phyloP scores from a whole-genome alignment of 2,797 vertebrate species.

The Adelosebastes latens region DNA sequence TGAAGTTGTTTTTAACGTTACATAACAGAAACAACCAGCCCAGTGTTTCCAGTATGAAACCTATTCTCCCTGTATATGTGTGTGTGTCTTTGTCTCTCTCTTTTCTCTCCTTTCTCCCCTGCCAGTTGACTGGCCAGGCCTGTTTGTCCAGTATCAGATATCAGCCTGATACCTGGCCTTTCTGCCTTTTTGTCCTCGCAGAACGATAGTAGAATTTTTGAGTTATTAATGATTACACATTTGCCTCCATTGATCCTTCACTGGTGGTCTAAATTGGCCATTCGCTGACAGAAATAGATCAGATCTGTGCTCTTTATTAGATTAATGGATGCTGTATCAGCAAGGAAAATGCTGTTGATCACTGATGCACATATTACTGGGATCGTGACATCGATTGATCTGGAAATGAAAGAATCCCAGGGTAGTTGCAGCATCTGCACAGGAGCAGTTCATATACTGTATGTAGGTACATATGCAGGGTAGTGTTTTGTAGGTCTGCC shows the following conservation, averaged over 20 bases:
- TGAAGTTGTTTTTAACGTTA: constrained; percentile 47
- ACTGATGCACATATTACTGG: constrained; percentile 4
- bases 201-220: neutral
- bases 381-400: neutral
- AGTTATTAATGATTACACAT: constrained; percentile 30
- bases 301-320: constrained; percentile 16
- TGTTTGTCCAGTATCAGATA: constrained; percentile 48
- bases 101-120: neutral
- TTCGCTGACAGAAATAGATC: constrained; percentile 23
- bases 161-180: constrained; percentile 33
- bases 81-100: constrained; percentile 24
- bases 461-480: neutral
- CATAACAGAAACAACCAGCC: constrained; percentile 41
- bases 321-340: constrained; percentile 7
- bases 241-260: constrained; percentile 1
- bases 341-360: constrained; percentile 15
- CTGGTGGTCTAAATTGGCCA: constrained; percentile 3
- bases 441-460: neutral
- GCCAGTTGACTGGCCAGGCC: constrained; percentile 16
- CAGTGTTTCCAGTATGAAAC: constrained; percentile 43
- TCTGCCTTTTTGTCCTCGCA: constrained; percentile 10
- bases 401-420: neutral
- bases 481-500: neutral
- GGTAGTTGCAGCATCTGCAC: neutral
- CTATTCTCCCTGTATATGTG: constrained; percentile 4